Evolutionary conservation across 2,113 vertebrate species (phyloP), one percentile per base, ranked within the genome.

Genomic region (Myotis yumanensis): DNA sequence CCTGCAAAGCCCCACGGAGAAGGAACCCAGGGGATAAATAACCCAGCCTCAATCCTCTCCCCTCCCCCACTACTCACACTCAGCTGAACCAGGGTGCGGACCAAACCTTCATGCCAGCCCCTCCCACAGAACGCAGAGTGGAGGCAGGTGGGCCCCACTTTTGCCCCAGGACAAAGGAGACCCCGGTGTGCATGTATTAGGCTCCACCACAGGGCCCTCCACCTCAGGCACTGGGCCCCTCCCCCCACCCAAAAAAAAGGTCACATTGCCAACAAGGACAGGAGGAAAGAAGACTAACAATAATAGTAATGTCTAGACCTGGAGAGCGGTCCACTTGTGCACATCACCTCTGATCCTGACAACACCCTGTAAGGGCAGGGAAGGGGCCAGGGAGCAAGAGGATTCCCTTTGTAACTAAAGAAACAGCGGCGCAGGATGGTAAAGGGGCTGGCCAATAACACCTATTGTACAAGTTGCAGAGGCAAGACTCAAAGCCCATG

Each of bases 1-100:
- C n/a, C 23, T 35, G 0, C 17, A 28, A 32, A 66, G n/a, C 59
- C 9, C 30, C 6, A 1, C 6, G 2, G 0, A 11, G 51, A 46
- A 90, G 48, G 17, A 66, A 32, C 37, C 62, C 59, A 80, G 23
- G 91, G 86, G 35, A 59, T 4, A 23, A 71, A 37, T 4, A 32
- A 64, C 69, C 68, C 22, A 23, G n/a, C 32, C 32, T 25, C 54
- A 35, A 23, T n/a, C 18, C 17, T 30, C 20, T 30, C 35, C 11
- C 43, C 2, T 3, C 17, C 32, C 37, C 5, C 5, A 4, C 5
- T 30, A 30, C 3, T 40, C 71, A 48, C 28, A 48, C 16, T 66
- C 57, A 73, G 20, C 62, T 51, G 30, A 64, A 43, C 46, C 10
- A 1, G 46, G 51, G 11, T 15, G 9, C 30, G 4, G 25, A 57